Evolutionary conservation across 30 jellyfish, hydroid and myxozoan genomes (phyloP), one percentile per base, ranked within the genome.

Genomic region (Chironex yamaguchii): DNA sequence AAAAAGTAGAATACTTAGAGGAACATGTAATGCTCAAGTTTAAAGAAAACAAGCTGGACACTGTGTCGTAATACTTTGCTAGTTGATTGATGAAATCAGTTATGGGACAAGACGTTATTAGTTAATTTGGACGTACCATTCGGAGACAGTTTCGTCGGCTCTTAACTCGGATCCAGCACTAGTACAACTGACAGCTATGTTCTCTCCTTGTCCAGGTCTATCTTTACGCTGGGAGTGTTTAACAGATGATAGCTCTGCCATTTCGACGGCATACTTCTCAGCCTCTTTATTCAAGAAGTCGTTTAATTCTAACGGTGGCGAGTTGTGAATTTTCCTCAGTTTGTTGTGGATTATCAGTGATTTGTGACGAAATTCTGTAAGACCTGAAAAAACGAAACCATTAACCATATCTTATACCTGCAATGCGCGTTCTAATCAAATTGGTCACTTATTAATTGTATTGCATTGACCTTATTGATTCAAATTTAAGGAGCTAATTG

Each of bases 191-290:
- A 85, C 97, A 12, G 99, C 99, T 68, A 94, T 89, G 51, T 94
- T 94, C 33, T 94, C 99, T 2, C 99, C 99, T 42, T 94, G 99
- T 36, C 99, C 99, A 3, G 99, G 99, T n/a, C 99, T 85, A 26
- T 88, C 97, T 52, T 54, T 81, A 49, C 96, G 66, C 66, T 89
- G 69, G 17, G 99, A 94, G 83, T 94, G 95, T 0, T 29, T 84
- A 0, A 89, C 74, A 13, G 91, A 71, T 3, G 92, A 70, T 2
- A 89, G 14, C 70, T 82, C 36, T 3, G 99, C 97, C 36, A 94
- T 29, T 22, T 68, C 89, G 33, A 80, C 95, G 0, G 99, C 96
- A 79, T 94, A 94, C 2, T 82, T 92, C 73, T 94, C 96, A 3
- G 99, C 99, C 33, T 89, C 99, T 58, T 79, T 86, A 84, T 87